phyloP scores from a whole-genome alignment of 2,113 vertebrate genomes.

The mouse (Mus musculus) region DNA sequence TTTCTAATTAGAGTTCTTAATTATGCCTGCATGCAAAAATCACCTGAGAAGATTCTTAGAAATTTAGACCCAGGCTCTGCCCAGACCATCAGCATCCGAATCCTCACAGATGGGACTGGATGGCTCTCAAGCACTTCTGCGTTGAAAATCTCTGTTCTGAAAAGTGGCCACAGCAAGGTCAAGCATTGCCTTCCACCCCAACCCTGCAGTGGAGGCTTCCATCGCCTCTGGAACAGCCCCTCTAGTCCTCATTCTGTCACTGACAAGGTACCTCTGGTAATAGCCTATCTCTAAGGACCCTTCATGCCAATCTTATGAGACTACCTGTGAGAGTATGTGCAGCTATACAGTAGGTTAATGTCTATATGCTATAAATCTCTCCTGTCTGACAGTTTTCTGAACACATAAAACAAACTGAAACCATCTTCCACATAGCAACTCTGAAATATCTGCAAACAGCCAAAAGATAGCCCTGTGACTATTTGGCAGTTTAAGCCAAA shows the following conservation, averaged over 20 bases:
- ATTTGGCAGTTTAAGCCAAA: not conserved
- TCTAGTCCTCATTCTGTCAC: not conserved
- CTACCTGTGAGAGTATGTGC: not conserved
- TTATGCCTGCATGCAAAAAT: not conserved
- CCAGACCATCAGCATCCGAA: not conserved
- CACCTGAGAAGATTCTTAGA: not conserved
- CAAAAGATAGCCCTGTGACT: not conserved
- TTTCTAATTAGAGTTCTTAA: not conserved
- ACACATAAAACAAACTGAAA: constrained; percentile 40
- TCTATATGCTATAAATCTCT: not conserved
- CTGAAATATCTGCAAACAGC: not conserved
- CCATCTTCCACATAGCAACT: not conserved
- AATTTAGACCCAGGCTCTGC: not conserved
- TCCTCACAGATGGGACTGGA: not conserved
- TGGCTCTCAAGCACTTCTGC: not conserved
- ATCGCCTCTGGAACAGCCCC: not conserved
- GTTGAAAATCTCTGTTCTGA: not conserved
- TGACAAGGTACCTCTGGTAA: not conserved
- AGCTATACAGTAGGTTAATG: not conserved
- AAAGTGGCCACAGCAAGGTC: not conserved
- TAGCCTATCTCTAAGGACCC: not conserved
- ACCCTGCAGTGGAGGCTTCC: not conserved
- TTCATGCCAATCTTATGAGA: not conserved
- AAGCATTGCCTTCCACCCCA: not conserved
- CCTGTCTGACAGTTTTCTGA: not conserved